These are phyloP conservation scores for Marronus borbonicus DNA, from an alignment of 2,888 invertebrate species.

Conservation along the genomic window DNA sequence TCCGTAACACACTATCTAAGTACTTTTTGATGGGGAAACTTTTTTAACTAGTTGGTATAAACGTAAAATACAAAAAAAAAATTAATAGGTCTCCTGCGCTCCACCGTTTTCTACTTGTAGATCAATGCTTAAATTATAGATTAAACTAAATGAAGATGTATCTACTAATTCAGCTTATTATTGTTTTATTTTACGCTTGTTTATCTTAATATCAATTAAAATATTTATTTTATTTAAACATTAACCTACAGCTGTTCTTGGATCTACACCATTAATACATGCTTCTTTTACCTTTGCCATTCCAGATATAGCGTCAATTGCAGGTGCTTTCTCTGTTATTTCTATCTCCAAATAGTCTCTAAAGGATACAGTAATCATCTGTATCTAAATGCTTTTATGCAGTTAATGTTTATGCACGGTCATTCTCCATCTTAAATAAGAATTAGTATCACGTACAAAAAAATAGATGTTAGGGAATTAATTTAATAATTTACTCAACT, in stretches of 20 bases:
- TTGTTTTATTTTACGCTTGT: not conserved
- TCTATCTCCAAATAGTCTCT: not conserved
- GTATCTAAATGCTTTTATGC: not conserved
- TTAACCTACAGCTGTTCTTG: not conserved
- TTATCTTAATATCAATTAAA: not conserved
- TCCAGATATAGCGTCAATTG: not conserved
- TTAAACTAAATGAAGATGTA: not conserved
- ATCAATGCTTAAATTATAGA: not conserved
- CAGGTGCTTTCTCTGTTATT: not conserved
- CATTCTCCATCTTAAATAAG: conserved; percentile 1
- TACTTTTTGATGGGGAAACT: no score
- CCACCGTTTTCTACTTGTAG: no score
- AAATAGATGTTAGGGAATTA: conserved; percentile 5
- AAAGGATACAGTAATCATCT: not conserved
- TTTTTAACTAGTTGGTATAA: no score
- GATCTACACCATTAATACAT: not conserved
- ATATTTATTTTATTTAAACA: not conserved
- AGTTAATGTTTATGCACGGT: not conserved
- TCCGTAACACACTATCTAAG: no score
- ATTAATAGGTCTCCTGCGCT: no score
- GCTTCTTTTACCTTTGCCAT: not conserved
- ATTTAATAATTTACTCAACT: conserved; percentile 19
- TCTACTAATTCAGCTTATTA: not conserved
- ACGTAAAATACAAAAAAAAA: no score
- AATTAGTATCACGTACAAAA: not conserved